phyloP scores from a whole-genome alignment of 53 echinoderm and acorn worm species.

The Luidia sarsii region DNA sequence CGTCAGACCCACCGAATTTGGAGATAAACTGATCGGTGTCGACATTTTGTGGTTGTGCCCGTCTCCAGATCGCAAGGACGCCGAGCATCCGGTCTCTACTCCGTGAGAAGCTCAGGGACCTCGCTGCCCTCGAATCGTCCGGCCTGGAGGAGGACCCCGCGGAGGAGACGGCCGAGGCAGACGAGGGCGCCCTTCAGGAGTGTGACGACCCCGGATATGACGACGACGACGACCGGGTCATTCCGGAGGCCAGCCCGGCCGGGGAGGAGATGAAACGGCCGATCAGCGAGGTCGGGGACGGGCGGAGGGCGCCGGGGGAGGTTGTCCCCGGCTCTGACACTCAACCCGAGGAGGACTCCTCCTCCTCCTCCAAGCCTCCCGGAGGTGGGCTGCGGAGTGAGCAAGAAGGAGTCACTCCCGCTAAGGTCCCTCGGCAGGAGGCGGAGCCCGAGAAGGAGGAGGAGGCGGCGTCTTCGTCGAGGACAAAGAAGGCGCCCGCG shows the following conservation, averaged over 20 bases:
- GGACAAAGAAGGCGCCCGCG: background rate
- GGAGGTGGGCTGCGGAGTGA: background rate
- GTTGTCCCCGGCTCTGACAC: background rate
- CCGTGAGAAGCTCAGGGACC: slow-evolving; percentile 57
- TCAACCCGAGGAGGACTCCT: slow-evolving; percentile 2
- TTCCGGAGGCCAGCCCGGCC: background rate
- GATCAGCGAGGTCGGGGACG: background rate
- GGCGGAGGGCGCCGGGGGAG: background rate
- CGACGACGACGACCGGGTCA: no score
- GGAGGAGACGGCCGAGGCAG: background rate
- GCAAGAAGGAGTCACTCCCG: slow-evolving; percentile 3
- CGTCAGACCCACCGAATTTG: no score
- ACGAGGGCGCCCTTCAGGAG: no score
- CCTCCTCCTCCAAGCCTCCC: background rate
- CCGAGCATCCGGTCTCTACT: slow-evolving; percentile 46
- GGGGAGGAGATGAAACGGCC: slow-evolving; percentile 29
- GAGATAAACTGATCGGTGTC: no score
- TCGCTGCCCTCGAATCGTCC: background rate
- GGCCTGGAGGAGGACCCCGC: background rate
- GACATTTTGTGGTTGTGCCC: no score
- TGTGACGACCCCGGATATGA: no score
- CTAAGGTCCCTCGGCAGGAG: slow-evolving; percentile 22
- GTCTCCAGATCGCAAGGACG: slow-evolving; percentile 60
- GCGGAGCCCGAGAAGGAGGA: background rate
- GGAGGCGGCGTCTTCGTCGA: background rate